Evolutionary conservation across 2,888 invertebrate species (phyloP).

Genomic region (Onthophagus sagittarius): DNA sequence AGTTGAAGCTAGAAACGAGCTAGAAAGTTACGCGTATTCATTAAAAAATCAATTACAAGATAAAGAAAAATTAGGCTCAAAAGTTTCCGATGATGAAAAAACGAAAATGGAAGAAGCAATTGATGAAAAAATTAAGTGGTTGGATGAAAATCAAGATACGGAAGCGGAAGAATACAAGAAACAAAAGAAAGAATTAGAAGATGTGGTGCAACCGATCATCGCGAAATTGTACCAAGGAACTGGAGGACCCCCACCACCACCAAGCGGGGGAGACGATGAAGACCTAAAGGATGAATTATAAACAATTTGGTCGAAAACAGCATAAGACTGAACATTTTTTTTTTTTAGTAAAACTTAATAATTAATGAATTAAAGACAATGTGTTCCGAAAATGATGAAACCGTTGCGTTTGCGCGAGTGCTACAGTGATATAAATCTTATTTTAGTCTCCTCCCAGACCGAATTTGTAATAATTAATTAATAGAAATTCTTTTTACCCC

Average conservation of each 20-base stretch:
- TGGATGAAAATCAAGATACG: slow-evolving; percentile 92
- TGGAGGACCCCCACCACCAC: slow-evolving; percentile 72
- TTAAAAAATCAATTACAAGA: slow-evolving; percentile 95
- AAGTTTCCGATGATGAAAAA: slow-evolving; percentile 85
- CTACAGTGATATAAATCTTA: not conserved
- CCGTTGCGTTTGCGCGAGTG: not conserved
- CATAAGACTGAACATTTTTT: slow-evolving; percentile 39
- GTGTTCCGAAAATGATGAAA: not conserved
- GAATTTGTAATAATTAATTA: not conserved
- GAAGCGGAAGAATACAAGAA: slow-evolving; percentile 90
- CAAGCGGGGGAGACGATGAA: slow-evolving; percentile 63
- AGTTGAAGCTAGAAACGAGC: slow-evolving; percentile 93
- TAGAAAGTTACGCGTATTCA: slow-evolving; percentile 96
- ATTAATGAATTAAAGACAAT: not conserved
- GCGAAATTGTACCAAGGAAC: slow-evolving; percentile 91
- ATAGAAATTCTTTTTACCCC: not conserved
- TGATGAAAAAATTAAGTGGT: slow-evolving; percentile 96
- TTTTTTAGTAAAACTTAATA: not conserved
- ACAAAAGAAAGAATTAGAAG: slow-evolving; percentile 93
- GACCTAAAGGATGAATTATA: slow-evolving; percentile 85
- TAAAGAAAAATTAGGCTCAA: slow-evolving; percentile 95
- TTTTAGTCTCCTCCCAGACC: not conserved
- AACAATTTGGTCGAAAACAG: slow-evolving; percentile 28
- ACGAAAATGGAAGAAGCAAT: slow-evolving; percentile 93
- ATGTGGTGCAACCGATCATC: slow-evolving; percentile 95